Evolutionary conservation across 2,113 vertebrate genomes (phyloP).

Genomic region (Zapornia atra): DNA sequence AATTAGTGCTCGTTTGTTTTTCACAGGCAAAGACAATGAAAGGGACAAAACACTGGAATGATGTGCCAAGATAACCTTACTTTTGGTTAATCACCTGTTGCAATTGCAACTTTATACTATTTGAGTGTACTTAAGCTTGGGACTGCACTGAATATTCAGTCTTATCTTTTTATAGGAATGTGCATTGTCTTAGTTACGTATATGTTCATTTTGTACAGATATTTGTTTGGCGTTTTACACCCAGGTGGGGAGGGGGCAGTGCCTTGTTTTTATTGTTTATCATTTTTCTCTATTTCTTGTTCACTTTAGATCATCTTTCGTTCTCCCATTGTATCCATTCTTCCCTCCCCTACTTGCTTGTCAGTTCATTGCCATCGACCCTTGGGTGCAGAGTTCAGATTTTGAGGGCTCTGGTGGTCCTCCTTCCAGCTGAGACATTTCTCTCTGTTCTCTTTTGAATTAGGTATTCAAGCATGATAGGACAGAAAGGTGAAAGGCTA

Average conservation of each 20-base stretch:
- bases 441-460: not conserved
- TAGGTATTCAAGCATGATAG: not conserved
- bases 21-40: not conserved
- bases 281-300: not conserved
- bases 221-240: not conserved
- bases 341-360: not conserved
- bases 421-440: not conserved
- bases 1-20: not conserved
- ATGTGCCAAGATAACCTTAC: not conserved
- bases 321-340: not conserved
- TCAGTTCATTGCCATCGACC: not conserved
- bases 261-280: not conserved
- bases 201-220: not conserved
- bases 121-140: not conserved
- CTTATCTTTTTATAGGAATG: not conserved
- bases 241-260: too few species aligned
- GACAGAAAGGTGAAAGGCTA: not conserved
- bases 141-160: not conserved
- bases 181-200: not conserved
- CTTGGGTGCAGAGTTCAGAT: not conserved
- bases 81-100: not conserved
- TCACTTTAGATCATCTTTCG: not conserved
- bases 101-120: not conserved
- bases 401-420: not conserved
- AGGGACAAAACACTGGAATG: not conserved